Evolutionary conservation across 2,888 invertebrate genomes (phyloP), one percentile per base, ranked within the genome.

Genomic region (Acleris emargana): DNA sequence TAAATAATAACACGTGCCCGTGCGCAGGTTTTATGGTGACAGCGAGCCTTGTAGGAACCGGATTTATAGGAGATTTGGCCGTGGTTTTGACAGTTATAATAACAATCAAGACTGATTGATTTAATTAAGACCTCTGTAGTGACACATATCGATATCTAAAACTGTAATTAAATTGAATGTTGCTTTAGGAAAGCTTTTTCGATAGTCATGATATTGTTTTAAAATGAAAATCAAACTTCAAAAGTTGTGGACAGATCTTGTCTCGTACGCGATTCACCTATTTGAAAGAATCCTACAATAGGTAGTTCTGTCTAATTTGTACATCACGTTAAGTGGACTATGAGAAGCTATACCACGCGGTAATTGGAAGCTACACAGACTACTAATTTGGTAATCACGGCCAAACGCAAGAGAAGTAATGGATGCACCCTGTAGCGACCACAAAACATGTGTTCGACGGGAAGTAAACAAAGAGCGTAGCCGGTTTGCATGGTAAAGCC

Each of bases 1-100:
- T 84, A 80, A 81, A 83, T 83, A 83, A 79, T 83, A 78, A 78
- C 76, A 76, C 76, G 71, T 51, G 45, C 64, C 61, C 66, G 61
- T 66, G 55, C 55, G 50, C 32, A 52, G 66, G 66, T 66, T 64
- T 58, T 61, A 66, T 66, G 52, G 57, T 42, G 66, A 61, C 66
- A 61, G 55, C 61, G n/a, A 6, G 22, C 38, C 57, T 55, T 64
- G 64, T 64, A 54, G 59, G 53, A 53, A 49, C 28, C 20, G 11
- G 50, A 64, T 59, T 60, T 64, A 60, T 60, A 50, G 38, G 64
- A 55, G 59, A 64, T 59, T 59, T 50, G 25, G 42, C 32, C 16
- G 2, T 43, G 42, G 54, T 50, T 64, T 60, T 64, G 64, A 59
- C 64, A 55, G 59, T 20, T 64, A 59, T 50, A 60, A 17, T 45